These are phyloP conservation scores for Lypha dubia DNA, from an alignment of 2,888 invertebrate genomes.

Conservation along the genomic window DNA sequence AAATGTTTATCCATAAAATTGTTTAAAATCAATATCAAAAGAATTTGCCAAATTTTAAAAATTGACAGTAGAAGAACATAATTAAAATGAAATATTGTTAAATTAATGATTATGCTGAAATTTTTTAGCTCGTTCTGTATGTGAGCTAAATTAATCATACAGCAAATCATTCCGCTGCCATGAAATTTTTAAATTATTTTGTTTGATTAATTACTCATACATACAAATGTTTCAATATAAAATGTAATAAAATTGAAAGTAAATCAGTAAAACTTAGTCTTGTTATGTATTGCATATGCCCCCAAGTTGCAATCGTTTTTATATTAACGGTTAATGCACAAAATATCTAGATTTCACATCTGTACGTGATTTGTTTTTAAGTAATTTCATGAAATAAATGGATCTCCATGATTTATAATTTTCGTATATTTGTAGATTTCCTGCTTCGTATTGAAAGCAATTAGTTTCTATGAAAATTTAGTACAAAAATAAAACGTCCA, in stretches of 20 bases:
- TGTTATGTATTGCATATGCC: no score
- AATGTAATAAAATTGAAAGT: not conserved
- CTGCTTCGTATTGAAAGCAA: not conserved
- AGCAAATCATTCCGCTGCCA: no score
- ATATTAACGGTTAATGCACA: no score
- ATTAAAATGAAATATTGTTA: not conserved
- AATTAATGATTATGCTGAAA: not conserved
- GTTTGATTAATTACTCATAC: not conserved
- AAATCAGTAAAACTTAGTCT: no score
- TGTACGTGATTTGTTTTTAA: no score
- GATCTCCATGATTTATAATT: not conserved
- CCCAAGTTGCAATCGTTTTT: no score
- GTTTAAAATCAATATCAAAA: not conserved
- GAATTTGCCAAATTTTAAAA: conserved; percentile 2
- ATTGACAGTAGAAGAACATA: not conserved
- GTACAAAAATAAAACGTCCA: not conserved
- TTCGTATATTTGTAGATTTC: not conserved
- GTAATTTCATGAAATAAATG: no score
- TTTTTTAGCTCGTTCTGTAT: no score
- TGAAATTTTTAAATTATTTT: no score
- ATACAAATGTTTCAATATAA: not conserved
- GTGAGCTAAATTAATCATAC: no score
- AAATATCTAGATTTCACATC: no score
- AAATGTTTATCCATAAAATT: not conserved
- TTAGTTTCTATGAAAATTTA: not conserved